Base-by-base conservation (phyloP, 2,797 vertebrate species). In the Urophycis tenuis region DNA sequence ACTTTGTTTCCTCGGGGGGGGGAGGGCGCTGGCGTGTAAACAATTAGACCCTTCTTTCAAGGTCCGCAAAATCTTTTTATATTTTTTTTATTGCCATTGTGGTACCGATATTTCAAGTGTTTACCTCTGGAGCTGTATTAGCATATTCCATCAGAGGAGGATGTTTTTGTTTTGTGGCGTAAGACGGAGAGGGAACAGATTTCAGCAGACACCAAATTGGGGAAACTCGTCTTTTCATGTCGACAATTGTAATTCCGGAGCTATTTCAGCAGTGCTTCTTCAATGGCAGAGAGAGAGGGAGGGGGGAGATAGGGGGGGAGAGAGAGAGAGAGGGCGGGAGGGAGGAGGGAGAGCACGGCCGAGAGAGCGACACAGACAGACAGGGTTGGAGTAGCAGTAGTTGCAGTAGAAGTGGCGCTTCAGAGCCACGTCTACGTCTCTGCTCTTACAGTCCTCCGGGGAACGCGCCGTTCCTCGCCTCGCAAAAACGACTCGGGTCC, bases 21-120 rank as follows among this genome's bases (percentile, higher is more conserved):
- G 79, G 81, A 76, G 72, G 83, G 82, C 81, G n/a, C 81, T 60
- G 77, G 73, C 77, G 78, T 80, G 81, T 83, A 83, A 88, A 87
- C 82, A 79, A 75, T 82, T n/a, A 71, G 75, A 79, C 2, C 2
- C 76, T 49, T 72, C 70, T 67, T 67, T 11, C 71, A 33, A 79
- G 45, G 77, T 35, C 8, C 73, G n/a, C n/a, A n/a, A n/a, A n/a
- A n/a, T n/a, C n/a, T n/a, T n/a, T n/a, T n/a, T n/a, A n/a, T n/a
- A n/a, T n/a, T n/a, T n/a, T n/a, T n/a, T n/a, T 69, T 72, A 71
- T 39, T 39, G n/a, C 75, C 81, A 75, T 11, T 72, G 8, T 49
- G 41, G 33, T 22, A 72, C 31, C 29, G 14, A 72, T 69, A 12
- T 64, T 64, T 12, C 53, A 35, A 60, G 29, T 71, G 69, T 78